phyloP scores from a whole-genome alignment of 53 echinoderm and acorn worm genomes.

The Henricia sp. region DNA sequence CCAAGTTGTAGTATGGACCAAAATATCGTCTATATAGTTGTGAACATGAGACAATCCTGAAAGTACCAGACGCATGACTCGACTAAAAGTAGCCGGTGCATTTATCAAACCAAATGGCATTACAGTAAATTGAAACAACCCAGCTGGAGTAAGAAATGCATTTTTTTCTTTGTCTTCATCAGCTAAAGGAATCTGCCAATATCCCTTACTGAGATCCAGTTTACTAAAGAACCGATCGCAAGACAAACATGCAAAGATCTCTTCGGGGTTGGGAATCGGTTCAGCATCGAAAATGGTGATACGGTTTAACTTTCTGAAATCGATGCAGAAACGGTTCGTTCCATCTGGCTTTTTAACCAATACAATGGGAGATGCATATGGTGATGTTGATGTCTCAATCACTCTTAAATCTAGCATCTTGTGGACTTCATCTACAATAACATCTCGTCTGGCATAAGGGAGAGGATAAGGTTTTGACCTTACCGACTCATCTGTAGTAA shows the following conservation, averaged over 20 bases:
- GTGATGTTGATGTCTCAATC: slow-evolving; percentile 25
- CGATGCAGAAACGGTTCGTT: slow-evolving; percentile 12
- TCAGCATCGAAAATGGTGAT: slow-evolving; percentile 47
- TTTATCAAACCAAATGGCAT: slow-evolving; percentile 71
- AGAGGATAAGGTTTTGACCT: slow-evolving; percentile 27
- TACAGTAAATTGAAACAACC: slow-evolving; percentile 47
- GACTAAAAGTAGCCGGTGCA: slow-evolving; percentile 48
- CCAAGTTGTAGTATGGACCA: slow-evolving; percentile 66
- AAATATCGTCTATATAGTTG: slow-evolving; percentile 75
- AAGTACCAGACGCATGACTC: slow-evolving; percentile 50
- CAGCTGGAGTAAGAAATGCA: slow-evolving; percentile 54
- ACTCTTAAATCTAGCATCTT: slow-evolving; percentile 22
- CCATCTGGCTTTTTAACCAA: slow-evolving; percentile 29
- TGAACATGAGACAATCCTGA: slow-evolving; percentile 23
- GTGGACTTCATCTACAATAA: background rate
- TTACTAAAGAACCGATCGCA: slow-evolving; percentile 26
- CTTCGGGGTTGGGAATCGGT: slow-evolving; percentile 33
- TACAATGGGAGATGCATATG: slow-evolving; percentile 54
- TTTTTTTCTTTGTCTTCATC: slow-evolving; percentile 7
- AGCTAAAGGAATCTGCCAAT: background rate
- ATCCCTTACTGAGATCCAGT: slow-evolving; percentile 43
- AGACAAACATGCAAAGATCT: slow-evolving; percentile 52
- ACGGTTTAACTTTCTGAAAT: slow-evolving; percentile 30
- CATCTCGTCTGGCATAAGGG: slow-evolving; percentile 18
- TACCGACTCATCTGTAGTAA: slow-evolving; percentile 11